phyloP scores from a whole-genome alignment of 2,113 vertebrate genomes.

The Oriolus oriolus region DNA sequence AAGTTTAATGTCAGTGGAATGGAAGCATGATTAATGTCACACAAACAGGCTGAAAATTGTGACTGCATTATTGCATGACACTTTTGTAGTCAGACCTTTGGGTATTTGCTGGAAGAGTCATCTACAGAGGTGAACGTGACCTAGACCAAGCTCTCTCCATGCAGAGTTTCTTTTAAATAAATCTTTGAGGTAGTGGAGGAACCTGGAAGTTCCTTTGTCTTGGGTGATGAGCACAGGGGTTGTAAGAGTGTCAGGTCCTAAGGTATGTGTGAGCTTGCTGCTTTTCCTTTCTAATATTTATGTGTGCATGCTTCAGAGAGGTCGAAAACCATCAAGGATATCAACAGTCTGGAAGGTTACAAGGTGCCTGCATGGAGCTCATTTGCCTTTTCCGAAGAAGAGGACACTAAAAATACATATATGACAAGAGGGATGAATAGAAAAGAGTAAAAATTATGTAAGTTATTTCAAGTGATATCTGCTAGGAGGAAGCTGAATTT shows the following conservation, averaged over 20 bases:
- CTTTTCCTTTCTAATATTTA: neutral
- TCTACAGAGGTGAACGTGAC: fast-evolving
- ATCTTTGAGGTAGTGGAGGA: neutral
- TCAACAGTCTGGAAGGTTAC: neutral
- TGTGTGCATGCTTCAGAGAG: neutral
- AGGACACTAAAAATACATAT: neutral
- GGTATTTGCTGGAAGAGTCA: neutral
- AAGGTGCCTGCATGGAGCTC: neutral
- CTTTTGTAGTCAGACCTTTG: neutral
- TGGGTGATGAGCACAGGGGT: neutral
- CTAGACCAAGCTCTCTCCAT: neutral
- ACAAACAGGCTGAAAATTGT: fast-evolving
- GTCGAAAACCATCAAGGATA: neutral
- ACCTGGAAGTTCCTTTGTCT: neutral
- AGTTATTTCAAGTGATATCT: neutral
- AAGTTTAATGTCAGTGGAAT: neutral
- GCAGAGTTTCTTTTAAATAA: neutral
- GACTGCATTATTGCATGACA: neutral
- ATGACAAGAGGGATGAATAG: neutral
- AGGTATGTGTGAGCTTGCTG: neutral
- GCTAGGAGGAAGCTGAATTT: neutral
- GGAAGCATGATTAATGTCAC: neutral
- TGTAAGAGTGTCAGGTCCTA: too few relatives aligned
- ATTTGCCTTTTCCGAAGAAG: neutral
- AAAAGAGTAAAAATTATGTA: neutral